A percentile compares a stretch with the other conserved stretches of the same genome.
Conservation (phyloP, 2,888 invertebrate species). For the Acleris sparsana region DNA sequence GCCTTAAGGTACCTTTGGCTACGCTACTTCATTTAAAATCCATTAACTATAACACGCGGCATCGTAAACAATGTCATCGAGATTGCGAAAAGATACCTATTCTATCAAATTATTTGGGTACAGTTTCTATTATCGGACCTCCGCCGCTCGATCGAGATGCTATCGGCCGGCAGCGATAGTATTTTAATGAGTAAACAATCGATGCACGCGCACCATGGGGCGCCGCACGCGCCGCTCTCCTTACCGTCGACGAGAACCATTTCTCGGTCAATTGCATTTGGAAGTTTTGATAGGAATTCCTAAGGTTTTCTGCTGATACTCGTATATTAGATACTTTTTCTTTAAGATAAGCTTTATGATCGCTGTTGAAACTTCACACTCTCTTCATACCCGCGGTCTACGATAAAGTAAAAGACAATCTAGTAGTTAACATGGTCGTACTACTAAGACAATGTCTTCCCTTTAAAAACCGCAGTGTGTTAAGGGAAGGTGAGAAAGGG, state of each 20-base stretch:
- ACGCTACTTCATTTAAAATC: too few species aligned
- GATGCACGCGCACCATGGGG: conserved; percentile 79
- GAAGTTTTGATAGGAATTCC: conserved; percentile 16
- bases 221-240: conserved; percentile 70
- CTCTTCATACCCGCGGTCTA: too few species aligned
- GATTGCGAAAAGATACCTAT: conserved; percentile 23
- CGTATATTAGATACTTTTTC: too few species aligned
- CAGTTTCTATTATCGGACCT: conserved; percentile 34
- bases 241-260: not conserved
- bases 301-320: too few species aligned
- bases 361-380: too few species aligned
- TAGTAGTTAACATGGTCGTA: too few species aligned
- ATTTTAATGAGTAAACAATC: conserved; percentile 84
- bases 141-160: conserved; percentile 56
- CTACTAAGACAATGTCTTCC: too few species aligned
- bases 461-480: too few species aligned
- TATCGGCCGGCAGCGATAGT: conserved; percentile 79
- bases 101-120: conserved; percentile 16
- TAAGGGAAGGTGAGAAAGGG: too few species aligned
- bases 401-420: too few species aligned
- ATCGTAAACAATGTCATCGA: conserved; percentile 22
- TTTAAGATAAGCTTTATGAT: too few species aligned
- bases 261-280: conserved; percentile 23
- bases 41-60: not conserved
- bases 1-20: too few species aligned